phyloP scores from a whole-genome alignment of 2,888 invertebrate species.

The Yponomeuta malinellus region DNA sequence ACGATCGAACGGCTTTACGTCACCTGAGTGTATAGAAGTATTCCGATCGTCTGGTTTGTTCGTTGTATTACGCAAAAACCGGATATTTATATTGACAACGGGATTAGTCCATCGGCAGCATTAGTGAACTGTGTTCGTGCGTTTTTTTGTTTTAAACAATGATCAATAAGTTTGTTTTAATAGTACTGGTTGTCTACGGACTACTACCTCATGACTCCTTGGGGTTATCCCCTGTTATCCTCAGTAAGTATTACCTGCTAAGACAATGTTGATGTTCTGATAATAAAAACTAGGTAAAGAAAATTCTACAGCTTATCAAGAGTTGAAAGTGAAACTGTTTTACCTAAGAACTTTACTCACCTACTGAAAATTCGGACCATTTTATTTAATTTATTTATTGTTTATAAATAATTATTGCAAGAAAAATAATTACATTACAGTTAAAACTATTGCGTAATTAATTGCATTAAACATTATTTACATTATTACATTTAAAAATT shows the following conservation, averaged over 20 bases:
- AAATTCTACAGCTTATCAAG: too few species aligned
- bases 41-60: background rate
- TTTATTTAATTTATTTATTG: too few species aligned
- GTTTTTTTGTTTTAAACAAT: background rate
- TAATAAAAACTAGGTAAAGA: background rate
- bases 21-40: background rate
- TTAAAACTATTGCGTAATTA: too few species aligned
- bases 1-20: background rate
- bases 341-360: too few species aligned
- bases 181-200: slow-evolving; percentile 23
- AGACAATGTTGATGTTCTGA: background rate
- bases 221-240: slow-evolving; percentile 63
- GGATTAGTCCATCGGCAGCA: background rate
- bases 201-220: slow-evolving; percentile 48
- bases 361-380: too few species aligned
- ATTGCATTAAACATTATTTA: too few species aligned
- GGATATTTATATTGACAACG: background rate
- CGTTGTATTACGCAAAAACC: background rate
- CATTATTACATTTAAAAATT: too few species aligned
- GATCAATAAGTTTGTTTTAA: slow-evolving; percentile 8
- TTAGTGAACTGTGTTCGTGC: background rate
- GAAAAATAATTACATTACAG: too few species aligned
- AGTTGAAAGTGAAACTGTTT: background rate
- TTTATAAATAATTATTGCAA: too few species aligned
- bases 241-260: slow-evolving; percentile 49